Base-by-base conservation (phyloP, 2,888 invertebrate genomes). In the Taenaris catops region DNA sequence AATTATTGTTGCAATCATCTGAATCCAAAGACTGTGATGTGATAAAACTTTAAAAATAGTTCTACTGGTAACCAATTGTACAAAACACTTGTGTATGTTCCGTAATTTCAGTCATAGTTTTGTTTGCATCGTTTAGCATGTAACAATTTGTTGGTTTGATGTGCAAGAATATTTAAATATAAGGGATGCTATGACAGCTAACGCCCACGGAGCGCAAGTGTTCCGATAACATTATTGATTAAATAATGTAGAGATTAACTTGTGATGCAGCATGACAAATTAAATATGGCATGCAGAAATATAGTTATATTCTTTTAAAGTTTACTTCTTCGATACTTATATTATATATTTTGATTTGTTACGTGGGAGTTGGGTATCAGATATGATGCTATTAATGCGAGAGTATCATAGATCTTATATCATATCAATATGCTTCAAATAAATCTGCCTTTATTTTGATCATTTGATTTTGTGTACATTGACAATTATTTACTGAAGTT, bases 41-140 rank as follows among this genome's bases (percentile, higher is more conserved):
- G n/a, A n/a, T n/a, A n/a, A n/a, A n/a, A n/a, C n/a, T n/a, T n/a
- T n/a, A n/a, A n/a, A n/a, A n/a, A n/a, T n/a, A n/a, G n/a, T n/a
- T n/a, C n/a, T n/a, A n/a, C n/a, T n/a, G n/a, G n/a, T n/a, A n/a
- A n/a, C n/a, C n/a, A n/a, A n/a, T n/a, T n/a, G n/a, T n/a, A n/a
- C n/a, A n/a, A n/a, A n/a, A n/a, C n/a, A n/a, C n/a, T n/a, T n/a
- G n/a, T n/a, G n/a, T n/a, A n/a, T n/a, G 14, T 18, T 31, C 41
- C 43, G 47, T 26, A 35, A 27, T 38, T 44, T 48, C 48, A 46
- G 46, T 48, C 50, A 52, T 38, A 16, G n/a, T n/a, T 35, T 36
- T 28, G 21, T 32, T 34, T 36, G 34, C 32, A 35, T 35, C 9
- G 6, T 27, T 19, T 7, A 24, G 46, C 46, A 47, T 47, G 46